phyloP scores from a whole-genome alignment of 2,888 invertebrate species.

The Chaetoderma sp. region DNA sequence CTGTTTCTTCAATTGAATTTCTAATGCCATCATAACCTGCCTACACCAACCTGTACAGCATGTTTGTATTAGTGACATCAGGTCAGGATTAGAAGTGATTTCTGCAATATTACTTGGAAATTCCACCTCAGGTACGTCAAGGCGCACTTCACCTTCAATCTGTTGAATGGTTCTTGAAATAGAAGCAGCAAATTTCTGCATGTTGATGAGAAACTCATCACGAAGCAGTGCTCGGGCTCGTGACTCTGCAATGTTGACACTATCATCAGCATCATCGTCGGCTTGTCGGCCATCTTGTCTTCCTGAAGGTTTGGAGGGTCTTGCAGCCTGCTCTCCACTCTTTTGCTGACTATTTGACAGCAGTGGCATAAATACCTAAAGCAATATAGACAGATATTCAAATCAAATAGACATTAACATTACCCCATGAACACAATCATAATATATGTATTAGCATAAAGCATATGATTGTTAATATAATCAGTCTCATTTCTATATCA shows the following conservation, averaged over 20 bases:
- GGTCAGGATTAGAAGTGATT: slow-evolving; percentile 56
- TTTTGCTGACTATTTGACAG: slow-evolving; percentile 66
- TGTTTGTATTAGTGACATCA: slow-evolving; percentile 71
- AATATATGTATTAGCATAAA: too few species aligned
- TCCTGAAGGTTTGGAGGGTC: slow-evolving; percentile 37
- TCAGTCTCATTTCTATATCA: too few species aligned
- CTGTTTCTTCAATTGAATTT: slow-evolving; percentile 59
- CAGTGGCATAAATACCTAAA: slow-evolving; percentile 67
- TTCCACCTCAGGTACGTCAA: slow-evolving; percentile 60
- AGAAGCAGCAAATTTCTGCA: slow-evolving; percentile 72
- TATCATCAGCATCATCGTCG: slow-evolving; percentile 35
- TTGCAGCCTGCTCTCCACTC: slow-evolving; percentile 51
- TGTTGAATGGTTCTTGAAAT: slow-evolving; percentile 80
- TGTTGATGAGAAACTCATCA: slow-evolving; percentile 72
- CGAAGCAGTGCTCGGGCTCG: slow-evolving; percentile 67
- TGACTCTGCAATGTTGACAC: slow-evolving; percentile 54
- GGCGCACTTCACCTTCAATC: slow-evolving; percentile 80
- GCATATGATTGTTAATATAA: too few species aligned
- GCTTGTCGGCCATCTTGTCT: slow-evolving; percentile 27
- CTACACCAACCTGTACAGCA: slow-evolving; percentile 74
- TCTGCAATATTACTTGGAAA: slow-evolving; percentile 67
- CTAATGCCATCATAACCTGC: slow-evolving; percentile 61
- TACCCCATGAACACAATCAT: too few species aligned
- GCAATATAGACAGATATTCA: neutral
- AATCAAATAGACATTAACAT: neutral